Evolutionary conservation across 2,113 vertebrate genomes (phyloP), one percentile per base, ranked within the genome.

Genomic region (Martes martes): DNA sequence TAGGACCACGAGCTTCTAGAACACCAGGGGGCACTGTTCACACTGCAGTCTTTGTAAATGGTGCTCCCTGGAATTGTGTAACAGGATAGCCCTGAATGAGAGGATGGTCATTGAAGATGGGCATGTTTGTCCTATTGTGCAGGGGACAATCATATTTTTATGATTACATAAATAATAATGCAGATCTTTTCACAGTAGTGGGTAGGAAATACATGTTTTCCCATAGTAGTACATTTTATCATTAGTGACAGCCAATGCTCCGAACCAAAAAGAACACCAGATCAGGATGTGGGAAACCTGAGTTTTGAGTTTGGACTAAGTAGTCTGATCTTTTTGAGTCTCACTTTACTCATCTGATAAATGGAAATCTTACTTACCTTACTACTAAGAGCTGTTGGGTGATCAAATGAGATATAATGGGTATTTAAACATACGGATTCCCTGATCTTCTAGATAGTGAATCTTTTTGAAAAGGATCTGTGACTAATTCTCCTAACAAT

Each of bases 251-350:
- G 11, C 28, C 65, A 59, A 6, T 63, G 33, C 57, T 52, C 78
- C 11, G 36, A 88, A 79, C 23, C 31, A 21, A 79, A 80, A 94
- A 89, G 61, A 55, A 65, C 31, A 84, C 26, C 86, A 52, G 15
- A 63, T 59, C 69, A 31, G 26, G 42, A 65, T 82, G 50, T 93
- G 16, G 63, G n/a, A 91, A 90, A 74, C 23, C 61, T 73, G 39
- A 95, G 36, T 80, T 87, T 74, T 94, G 36, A 83, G 10, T 92
- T 91, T 92, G n/a, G 71, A 86, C 42, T 82, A 71, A 94, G 15
- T 57, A 80, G 28, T 81, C 82, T 83, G 61, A 88, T 52, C 57
- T 95, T 94, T 80, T 39, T 93, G 47, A 96, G 69, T 42, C 31
- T 96, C 36, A 47, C 26, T 91, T 79, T 95, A 89, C 55, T 94